Evolutionary conservation across 2,888 invertebrate genomes (phyloP), one percentile per base, ranked within the genome.

Genomic region (Chrysolina haemoptera): DNA sequence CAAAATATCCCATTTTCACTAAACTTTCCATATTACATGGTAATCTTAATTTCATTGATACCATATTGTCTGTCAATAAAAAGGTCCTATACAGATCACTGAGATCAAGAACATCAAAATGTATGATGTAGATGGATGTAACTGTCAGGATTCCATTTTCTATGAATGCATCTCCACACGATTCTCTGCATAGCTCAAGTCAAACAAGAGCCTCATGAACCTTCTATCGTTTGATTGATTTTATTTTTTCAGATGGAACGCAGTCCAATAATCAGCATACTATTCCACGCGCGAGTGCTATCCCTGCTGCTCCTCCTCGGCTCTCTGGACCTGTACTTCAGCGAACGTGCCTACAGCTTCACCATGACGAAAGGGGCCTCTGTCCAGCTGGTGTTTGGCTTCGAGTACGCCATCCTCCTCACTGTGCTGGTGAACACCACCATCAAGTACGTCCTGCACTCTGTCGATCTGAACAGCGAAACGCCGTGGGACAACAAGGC

Each of bases 401-500:
- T 99, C 89, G 99, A 99, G 90, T 99, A 99, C 89, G 98, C 98
- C 77, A 97, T 99, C 86, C 90, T 99, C 66, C 90, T 98, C 71
- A 98, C 98, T 6, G 95, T 97, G 86, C 95, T 98, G 43, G 90
- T 95, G 70, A 98, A 98, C 88, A 97, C 98, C 74, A 91, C 94
- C 66, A 95, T 98, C 78, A 99, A 99, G 86, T 97, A 98, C 86
- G 89, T 94, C 22, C 89, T 96, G 9, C 98, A 98, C 87, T 93
- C 95, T 2, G 93, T 97, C 76, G 98, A 98, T 85, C 91, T 97
- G 6, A 94, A 95, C 84, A 95, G 94, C 89, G 98, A 99, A 85
- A 96, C 95, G 62, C 98, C 98, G 0, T 99, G 99, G 99, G 99
- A 99, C 87, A 98, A 97, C 87, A 99, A 99, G 88, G 98, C 99